Percentiles rank a stretch among this genome's conserved stretches.
phyloP scores from a whole-genome alignment of 1,140 invertebrate species.

The Periplaneta americana region DNA sequence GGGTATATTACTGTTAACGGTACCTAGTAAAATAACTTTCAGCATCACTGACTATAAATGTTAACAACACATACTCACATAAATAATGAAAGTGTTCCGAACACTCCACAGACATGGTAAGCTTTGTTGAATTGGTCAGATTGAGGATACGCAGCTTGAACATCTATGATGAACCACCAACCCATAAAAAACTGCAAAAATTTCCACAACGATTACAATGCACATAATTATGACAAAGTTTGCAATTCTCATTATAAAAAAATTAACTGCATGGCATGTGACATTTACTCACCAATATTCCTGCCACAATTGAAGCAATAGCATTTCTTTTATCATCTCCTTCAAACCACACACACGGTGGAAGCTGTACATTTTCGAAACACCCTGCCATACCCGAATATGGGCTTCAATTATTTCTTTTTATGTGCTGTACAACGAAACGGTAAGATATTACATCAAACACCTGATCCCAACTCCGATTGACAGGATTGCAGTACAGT shows the following conservation, averaged over 20 bases:
- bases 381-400: slow-evolving; percentile 7
- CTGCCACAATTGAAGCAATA: slow-evolving; percentile 74
- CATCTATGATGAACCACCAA: slow-evolving; percentile 98
- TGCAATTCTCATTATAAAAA: no score
- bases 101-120: slow-evolving; percentile 90
- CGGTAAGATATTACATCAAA: no score
- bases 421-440: no score
- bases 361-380: slow-evolving; percentile 36
- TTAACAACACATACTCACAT: slow-evolving; percentile 58
- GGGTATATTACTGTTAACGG: no score
- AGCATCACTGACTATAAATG: slow-evolving; percentile 11
- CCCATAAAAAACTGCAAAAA: slow-evolving; percentile 81
- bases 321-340: slow-evolving; percentile 73
- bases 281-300: slow-evolving; percentile 63
- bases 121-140: slow-evolving; percentile 58
- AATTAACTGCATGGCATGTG: slow-evolving; percentile 1
- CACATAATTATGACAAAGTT: background rate
- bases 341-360: slow-evolving; percentile 56
- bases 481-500: no score
- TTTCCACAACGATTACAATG: slow-evolving; percentile 29
- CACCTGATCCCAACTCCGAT: no score
- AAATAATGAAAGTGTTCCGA: slow-evolving; percentile 89
- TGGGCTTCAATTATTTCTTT: no score
- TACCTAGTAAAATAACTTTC: no score
- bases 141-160: slow-evolving; percentile 70